Evolutionary conservation across 2,113 vertebrate species (phyloP), one percentile per base, ranked within the genome.

Genomic region (Corythornis cristatus): DNA sequence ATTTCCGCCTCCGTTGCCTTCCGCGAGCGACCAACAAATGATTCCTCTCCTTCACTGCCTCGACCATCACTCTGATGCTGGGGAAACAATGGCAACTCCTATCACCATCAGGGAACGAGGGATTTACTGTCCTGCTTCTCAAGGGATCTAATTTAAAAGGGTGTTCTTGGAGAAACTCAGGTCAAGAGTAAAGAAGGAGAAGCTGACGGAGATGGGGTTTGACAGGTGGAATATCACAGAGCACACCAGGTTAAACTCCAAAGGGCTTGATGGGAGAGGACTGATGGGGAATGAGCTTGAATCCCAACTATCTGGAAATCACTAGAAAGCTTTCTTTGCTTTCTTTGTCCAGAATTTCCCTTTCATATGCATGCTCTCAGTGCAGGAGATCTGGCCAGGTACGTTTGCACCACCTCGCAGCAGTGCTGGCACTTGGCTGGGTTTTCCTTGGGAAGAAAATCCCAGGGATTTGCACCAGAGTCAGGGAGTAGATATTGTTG

Each of bases 111-210:
- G 9, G 29, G 76, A 92, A 37, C 42, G 20, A 70, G 50, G 94
- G 90, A 97, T 96, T 97, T 96, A 93, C 96, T 95, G 93, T 94
- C 95, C 54, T 91, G 87, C 93, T 96, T 78, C 97, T 97, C 95
- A 18, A 96, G 97, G 95, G 97, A 97, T 90, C 94, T 96, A 96
- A 98, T 97, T 97, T 97, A 96, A 96, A 97, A 56, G 92, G 84
- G 85, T 73, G 77, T 80, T 97, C 64, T 92, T 92, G 56, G 97
- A 96, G 96, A 97, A 97, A 93, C 92, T 31, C 88, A 95, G 97
- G 97, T 97, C 97, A 97, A 62, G 60, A 96, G 92, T 89, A 90
- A 97, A 96, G 92, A 50, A 64, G 81, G 75, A 79, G 62, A 72
- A 83, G 65, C 26, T 92, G 96, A 97, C 8, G 86, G 89, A 91